Evolutionary conservation across 1,140 invertebrate species (phyloP).

Genomic region (Pogonognathellus flavescens): DNA sequence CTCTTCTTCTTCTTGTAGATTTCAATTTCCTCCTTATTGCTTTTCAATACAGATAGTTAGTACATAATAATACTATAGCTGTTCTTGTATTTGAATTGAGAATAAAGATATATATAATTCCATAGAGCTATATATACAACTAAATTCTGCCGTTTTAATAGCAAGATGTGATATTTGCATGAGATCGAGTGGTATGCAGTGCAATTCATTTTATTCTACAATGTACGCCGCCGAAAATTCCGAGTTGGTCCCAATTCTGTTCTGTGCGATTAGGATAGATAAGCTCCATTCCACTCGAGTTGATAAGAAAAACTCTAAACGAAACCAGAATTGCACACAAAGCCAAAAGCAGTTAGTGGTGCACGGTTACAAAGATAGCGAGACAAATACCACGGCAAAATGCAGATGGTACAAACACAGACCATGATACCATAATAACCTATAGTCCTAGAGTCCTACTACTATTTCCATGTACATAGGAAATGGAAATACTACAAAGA

Average conservation of each 20-base stretch:
- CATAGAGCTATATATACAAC: no score
- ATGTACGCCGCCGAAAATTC: constrained; percentile 40
- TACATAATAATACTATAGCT: no score
- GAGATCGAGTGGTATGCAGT: constrained; percentile 25
- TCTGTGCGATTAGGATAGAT: constrained; percentile 22
- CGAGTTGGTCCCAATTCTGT: background rate
- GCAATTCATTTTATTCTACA: constrained; percentile 46
- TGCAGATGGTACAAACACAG: background rate
- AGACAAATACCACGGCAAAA: constrained; percentile 18
- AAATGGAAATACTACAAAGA: no score
- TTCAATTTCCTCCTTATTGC: no score
- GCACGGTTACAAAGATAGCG: background rate
- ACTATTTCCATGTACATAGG: no score
- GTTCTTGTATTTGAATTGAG: no score
- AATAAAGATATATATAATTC: no score
- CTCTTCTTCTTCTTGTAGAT: no score
- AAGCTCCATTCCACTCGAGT: constrained; percentile 41
- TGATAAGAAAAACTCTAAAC: constrained; percentile 12
- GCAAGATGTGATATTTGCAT: background rate
- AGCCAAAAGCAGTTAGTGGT: background rate
- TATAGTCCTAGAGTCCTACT: no score
- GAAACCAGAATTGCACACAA: background rate
- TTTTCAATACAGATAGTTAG: no score
- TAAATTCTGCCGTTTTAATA: no score
- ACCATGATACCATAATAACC: no score